Evolutionary conservation across 2,113 vertebrate genomes (phyloP), one percentile per base, ranked within the genome.

Genomic region (Ictidomys tridecemlineatus): DNA sequence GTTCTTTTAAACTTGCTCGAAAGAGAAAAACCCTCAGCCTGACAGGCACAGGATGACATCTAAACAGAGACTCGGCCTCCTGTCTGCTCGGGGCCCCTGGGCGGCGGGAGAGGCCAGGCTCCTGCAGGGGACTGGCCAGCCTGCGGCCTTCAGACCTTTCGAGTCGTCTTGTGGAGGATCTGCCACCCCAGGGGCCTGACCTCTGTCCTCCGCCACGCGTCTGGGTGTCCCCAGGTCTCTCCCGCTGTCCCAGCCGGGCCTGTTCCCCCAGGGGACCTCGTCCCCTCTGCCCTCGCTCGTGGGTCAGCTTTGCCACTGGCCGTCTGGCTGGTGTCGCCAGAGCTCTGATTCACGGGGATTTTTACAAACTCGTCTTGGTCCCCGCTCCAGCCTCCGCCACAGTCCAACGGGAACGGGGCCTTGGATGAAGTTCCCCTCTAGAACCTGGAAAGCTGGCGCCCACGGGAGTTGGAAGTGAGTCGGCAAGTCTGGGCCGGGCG

Each of bases 401-500:
- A 18, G 70, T 48, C 93, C 56, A 11, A 24, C 13, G 94, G 92
- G 80, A 67, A 85, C 11, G 53, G 24, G 37, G 65, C 70, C 42
- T 74, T 79, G 93, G 10, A 39, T 37, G 86, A 84, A 58, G 90
- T 14, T 76, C 91, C 42, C 48, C 69, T 53, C 32, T 85, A 32
- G 37, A 69, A 74, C 37, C 84, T 76, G 97, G 97, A 97, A 97
- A 96, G 8, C 89, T 96, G 97, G 97, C 97, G 53, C 58, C 22
- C 0, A 4, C 1, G n/a, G 1, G 56, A 34, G 20, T 70, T 37
- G 8, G 51, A 34, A 78, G 86, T 12, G 86, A 79, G 73, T 65
- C 32, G 16, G 95, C 92, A 94, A 89, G 74, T 93, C 97, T 96
- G 89, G 32, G 77, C 42, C 0, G 2, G 45, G 74, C 86, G 89